Evolutionary conservation across 2,888 invertebrate genomes (phyloP).

Genomic region (Spicauda simplicius): DNA sequence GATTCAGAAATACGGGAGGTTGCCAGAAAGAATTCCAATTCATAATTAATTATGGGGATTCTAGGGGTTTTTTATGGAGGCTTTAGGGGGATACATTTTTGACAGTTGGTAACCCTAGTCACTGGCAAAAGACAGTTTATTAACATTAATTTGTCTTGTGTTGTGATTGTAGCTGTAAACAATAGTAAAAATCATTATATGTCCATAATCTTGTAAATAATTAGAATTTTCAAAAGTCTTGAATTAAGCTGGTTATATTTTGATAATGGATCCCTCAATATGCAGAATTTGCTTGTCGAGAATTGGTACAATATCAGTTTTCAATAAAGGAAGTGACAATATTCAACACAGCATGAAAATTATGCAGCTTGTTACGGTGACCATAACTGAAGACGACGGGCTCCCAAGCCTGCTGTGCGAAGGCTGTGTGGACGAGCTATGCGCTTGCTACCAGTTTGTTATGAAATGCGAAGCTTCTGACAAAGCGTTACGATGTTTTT

Average conservation of each 20-base stretch:
- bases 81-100: no score
- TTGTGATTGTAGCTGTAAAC: no score
- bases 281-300: conserved; percentile 72
- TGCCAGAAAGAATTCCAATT: no score
- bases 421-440: conserved; percentile 63
- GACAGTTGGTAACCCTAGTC: no score
- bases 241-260: not conserved
- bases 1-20: no score
- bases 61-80: no score
- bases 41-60: no score
- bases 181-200: no score
- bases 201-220: no score
- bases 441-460: conserved; percentile 63
- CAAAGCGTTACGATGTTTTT: conserved; percentile 58
- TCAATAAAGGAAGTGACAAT: conserved; percentile 56
- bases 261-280: conserved; percentile 51
- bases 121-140: no score
- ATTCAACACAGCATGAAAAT: conserved; percentile 64
- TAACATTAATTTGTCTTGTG: no score
- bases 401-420: conserved; percentile 67
- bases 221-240: not conserved
- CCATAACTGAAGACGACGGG: conserved; percentile 65
- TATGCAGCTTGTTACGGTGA: conserved; percentile 64
- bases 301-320: conserved; percentile 63
- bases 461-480: conserved; percentile 69